Evolutionary conservation across 2,888 invertebrate species (phyloP).

Genomic region (Eristalis pertinax): DNA sequence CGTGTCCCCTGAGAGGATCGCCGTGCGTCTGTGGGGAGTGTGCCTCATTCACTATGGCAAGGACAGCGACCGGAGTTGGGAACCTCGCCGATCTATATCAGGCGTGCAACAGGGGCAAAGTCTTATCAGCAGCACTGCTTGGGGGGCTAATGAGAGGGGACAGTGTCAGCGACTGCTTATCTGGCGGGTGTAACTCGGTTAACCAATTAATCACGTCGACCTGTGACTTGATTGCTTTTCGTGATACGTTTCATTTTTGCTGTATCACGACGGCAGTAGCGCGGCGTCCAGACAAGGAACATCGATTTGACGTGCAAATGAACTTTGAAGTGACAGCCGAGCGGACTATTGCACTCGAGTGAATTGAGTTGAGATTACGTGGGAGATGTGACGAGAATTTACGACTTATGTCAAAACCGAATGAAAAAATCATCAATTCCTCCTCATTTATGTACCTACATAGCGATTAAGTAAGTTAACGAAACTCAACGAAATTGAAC

Average conservation of each 20-base stretch:
- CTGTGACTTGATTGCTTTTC: background rate
- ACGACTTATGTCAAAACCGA: too few species aligned
- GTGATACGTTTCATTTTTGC: background rate
- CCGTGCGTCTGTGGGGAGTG: background rate
- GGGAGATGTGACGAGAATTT: too few species aligned
- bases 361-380: background rate
- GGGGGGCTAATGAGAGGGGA: background rate
- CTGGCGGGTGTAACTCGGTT: background rate
- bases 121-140: background rate
- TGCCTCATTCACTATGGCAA: background rate
- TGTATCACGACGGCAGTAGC: background rate
- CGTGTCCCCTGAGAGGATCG: background rate
- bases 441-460: too few species aligned
- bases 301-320: background rate
- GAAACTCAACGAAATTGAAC: too few species aligned
- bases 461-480: too few species aligned
- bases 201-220: conserved; percentile 20
- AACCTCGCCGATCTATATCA: too few species aligned
- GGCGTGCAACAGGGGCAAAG: background rate
- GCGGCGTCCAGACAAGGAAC: background rate
- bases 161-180: background rate
- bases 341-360: background rate
- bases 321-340: background rate
- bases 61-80: background rate
- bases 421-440: too few species aligned